phyloP scores from a whole-genome alignment of 1,140 invertebrate species.

The Alviniconcha marisindica region DNA sequence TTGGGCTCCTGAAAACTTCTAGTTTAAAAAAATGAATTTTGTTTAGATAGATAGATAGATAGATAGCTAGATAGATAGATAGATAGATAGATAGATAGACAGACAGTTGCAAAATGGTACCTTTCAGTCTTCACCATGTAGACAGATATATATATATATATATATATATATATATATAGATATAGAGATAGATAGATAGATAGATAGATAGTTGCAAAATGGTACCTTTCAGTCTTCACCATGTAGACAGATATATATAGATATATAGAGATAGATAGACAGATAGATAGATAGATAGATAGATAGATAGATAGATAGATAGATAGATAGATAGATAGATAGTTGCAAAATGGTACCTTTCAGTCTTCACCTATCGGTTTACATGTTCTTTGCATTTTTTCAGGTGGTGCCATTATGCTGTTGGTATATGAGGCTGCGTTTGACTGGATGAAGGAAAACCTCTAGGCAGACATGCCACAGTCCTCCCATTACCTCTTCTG shows the following conservation, averaged over 20 bases:
- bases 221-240: background rate
- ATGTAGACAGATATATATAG: background rate
- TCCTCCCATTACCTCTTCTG: too few relatives aligned
- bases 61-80: background rate
- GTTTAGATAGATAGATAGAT: background rate
- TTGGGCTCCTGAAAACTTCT: too few relatives aligned
- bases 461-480: too few relatives aligned
- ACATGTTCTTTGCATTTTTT: slow-evolving; percentile 40
- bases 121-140: background rate
- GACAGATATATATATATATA: too few relatives aligned
- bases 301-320: background rate
- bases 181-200: too few relatives aligned
- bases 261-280: background rate
- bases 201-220: too few relatives aligned
- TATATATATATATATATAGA: too few relatives aligned
- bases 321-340: background rate
- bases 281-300: background rate
- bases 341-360: too few relatives aligned
- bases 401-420: slow-evolving; percentile 74
- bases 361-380: background rate
- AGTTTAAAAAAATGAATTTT: too few relatives aligned
- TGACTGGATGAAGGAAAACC: slow-evolving; percentile 63
- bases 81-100: background rate
- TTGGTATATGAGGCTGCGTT: slow-evolving; percentile 69
- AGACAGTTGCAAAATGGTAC: too few relatives aligned